Percentiles rank a stretch among this genome's conserved stretches.
Conservation (phyloP, 2,113 vertebrate genomes). For the Pelobates fuscus region DNA sequence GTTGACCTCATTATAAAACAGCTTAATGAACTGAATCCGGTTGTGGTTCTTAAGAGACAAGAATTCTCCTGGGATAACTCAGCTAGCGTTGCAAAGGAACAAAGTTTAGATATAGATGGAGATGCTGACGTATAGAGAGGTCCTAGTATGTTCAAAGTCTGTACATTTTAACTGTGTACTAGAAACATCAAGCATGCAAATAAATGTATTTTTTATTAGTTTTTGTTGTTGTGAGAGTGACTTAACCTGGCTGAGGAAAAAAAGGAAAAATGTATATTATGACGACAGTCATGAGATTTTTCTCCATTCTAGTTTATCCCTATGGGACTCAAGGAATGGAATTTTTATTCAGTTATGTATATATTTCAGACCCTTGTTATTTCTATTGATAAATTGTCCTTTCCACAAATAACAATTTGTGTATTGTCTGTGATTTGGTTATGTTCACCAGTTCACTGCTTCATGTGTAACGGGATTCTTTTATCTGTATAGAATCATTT, state of each 20-base stretch:
- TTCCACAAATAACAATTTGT: slow-evolving; percentile 82
- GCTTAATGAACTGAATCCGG: slow-evolving; percentile 91
- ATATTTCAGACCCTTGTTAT: slow-evolving; percentile 74
- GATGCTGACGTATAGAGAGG: slow-evolving; percentile 78
- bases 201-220: slow-evolving; percentile 79
- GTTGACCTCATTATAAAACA: slow-evolving; percentile 80
- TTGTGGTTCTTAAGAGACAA: slow-evolving; percentile 77
- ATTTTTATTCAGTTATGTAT: slow-evolving; percentile 76
- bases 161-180: slow-evolving; percentile 67
- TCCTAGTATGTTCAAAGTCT: slow-evolving; percentile 62
- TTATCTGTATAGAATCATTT: slow-evolving; percentile 81
- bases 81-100: slow-evolving; percentile 66
- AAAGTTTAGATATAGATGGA: slow-evolving; percentile 57
- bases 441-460: slow-evolving; percentile 78
- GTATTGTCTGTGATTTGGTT: slow-evolving; percentile 85
- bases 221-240: slow-evolving; percentile 69
- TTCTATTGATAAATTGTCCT: slow-evolving; percentile 71
- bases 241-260: slow-evolving; percentile 76
- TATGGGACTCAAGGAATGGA: slow-evolving; percentile 84
- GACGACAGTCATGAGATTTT: slow-evolving; percentile 76
- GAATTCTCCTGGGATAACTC: slow-evolving; percentile 65
- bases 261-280: slow-evolving; percentile 64
- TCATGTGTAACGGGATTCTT: slow-evolving; percentile 75
- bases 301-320: slow-evolving; percentile 79
- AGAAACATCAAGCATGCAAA: slow-evolving; percentile 88